Base-by-base conservation (phyloP, 2,113 vertebrate species). In the Mesoclemmys tuberculata region DNA sequence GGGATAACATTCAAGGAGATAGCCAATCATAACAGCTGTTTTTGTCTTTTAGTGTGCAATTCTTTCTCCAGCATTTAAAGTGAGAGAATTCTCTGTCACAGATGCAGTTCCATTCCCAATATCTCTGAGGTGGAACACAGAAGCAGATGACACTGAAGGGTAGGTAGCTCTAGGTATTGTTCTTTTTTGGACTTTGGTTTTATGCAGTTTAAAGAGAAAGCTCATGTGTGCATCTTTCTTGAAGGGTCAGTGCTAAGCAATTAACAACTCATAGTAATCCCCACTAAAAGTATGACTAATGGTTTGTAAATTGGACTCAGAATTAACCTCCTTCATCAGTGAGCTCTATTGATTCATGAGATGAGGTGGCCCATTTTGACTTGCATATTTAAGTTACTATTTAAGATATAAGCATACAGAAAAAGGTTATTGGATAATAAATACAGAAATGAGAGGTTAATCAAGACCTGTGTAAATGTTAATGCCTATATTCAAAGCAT, bases 21-120 rank as follows among this genome's bases (percentile, higher is more conserved):
- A 89, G 75, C 38, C 1, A 56, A 58, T 46, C 55, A 48, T 85
- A 94, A 93, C 22, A 4, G 2, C 44, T 82, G 2, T 75, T 88
- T 52, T 58, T 71, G 82, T 85, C 84, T 89, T 95, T 7, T 87
- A 99, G 98, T 99, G 98, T 96, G 98, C 98, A 74, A 98, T 98
- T 91, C 98, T 99, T 93, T 99, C 98, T 61, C 98, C 98, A 56
- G 98, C 98, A 77, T 99, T 98, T 96, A 98, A 98, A 98, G 98
- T 99, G 79, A 93, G 98, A 96, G 98, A 99, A 51, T 99, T 99
- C 91, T 98, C 98, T 10, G 97, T 99, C 93, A 98, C 98, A 64
- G 98, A 99, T 97, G 98, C 98, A 49, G 97, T 98, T 44, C 98
- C 98, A 18, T 98, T 98, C 84, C 97, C 99, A 84, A 98, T 99